Evolutionary conservation across 2,888 invertebrate species (phyloP), one percentile per base, ranked within the genome.

Genomic region (Drosophila niveifrons): DNA sequence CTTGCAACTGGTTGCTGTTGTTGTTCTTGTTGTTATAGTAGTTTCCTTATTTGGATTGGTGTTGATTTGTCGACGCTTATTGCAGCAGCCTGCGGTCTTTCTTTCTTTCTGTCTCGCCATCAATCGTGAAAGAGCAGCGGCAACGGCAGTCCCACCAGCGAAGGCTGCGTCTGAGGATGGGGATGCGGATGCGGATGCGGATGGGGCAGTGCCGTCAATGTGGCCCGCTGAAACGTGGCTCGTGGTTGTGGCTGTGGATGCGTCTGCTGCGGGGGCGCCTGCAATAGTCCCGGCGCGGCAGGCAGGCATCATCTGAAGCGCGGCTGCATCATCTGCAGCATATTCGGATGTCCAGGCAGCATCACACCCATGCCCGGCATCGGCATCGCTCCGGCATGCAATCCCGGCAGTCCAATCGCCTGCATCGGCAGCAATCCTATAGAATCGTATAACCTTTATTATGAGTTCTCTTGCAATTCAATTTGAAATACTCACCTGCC

Each of bases 301-400:
- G 88, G 68, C 79, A 89, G 75, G 93, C 95, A 95, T 96, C 96
- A 97, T 95, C 97, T 96, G 94, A 95, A 97, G 93, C 97, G 95
- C 83, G 96, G 97, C 93, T 96, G 96, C 96, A 97, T 96, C 94
- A 94, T 93, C 87, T 93, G 93, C 90, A 94, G 90, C 93, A 94
- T 93, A 15, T 88, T 84, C 23, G 91, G 92, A 74, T 91, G 92
- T 31, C 92, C 92, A 6, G 91, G 92, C 91, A 94, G 90, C 93
- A 94, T 93, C 62, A 94, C 93, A 90, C 92, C 91, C 93, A 93
- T 91, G 73, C 92, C 92, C 28, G 91, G 92, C 78, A 90, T 91
- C 0, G 77, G 80, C 90, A 92, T 88, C 48, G 90, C 91, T n/a
- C 80, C 79, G 7, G 88, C 79, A 2, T 86, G 89, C 28, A 88